These are phyloP conservation scores for Malthinus seriepunctatus DNA, from an alignment of 2,888 invertebrate species.

Conservation along the genomic window DNA sequence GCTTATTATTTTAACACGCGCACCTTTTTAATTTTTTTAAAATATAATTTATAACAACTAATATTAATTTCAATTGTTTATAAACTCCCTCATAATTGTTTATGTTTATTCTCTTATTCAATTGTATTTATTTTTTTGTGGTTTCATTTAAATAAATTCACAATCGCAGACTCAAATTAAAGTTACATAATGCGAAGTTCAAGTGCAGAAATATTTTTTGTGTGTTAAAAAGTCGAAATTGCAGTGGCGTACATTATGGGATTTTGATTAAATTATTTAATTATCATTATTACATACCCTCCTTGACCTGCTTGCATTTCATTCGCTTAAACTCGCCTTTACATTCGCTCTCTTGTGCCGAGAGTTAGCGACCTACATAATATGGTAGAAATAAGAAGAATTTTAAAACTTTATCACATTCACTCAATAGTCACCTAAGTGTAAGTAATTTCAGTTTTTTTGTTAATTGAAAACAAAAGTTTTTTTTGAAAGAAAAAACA, in stretches of 20 bases:
- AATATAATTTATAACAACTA: no score
- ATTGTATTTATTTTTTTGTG: no score
- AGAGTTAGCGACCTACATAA: conserved; percentile 52
- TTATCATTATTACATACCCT: conserved; percentile 28
- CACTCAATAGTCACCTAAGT: conserved; percentile 52
- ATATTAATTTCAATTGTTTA: no score
- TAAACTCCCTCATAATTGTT: no score
- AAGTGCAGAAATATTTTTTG: conserved; percentile 6
- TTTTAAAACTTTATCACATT: conserved; percentile 55
- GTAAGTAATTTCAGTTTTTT: conserved; percentile 40
- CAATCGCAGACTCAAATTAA: no score
- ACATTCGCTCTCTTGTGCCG: conserved; percentile 37
- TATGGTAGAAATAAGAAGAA: conserved; percentile 56
- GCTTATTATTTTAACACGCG: no score
- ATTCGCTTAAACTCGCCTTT: conserved; percentile 44
- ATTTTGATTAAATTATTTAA: not conserved
- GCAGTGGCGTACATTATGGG: conserved; percentile 22
- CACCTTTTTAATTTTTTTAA: no score
- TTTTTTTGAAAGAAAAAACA: no score
- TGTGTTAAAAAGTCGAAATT: not conserved
- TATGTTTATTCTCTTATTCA: no score
- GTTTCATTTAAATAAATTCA: no score
- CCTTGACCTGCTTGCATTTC: conserved; percentile 51
- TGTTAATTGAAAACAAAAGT: not conserved
- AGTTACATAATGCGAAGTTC: conserved; percentile 1